phyloP scores from a whole-genome alignment of 2,888 invertebrate species.

The Scaptomyza parva region DNA sequence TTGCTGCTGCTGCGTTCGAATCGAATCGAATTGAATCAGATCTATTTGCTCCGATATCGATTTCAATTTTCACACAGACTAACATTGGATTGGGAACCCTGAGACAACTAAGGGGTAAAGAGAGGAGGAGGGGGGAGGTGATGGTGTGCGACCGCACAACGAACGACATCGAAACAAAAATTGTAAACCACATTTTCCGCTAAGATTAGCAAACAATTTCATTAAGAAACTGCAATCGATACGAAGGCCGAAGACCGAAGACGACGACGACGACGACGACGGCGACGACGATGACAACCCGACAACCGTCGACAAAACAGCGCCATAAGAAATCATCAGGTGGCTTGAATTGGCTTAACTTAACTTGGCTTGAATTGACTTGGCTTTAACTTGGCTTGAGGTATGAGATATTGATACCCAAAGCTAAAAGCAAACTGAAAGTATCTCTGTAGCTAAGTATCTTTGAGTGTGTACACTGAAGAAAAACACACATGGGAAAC shows the following conservation, averaged over 20 bases:
- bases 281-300: no score
- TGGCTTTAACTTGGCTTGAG: neutral
- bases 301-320: no score
- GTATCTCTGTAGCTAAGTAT: constrained; percentile 53
- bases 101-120: neutral
- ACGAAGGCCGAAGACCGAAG: constrained; percentile 31
- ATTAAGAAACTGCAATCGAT: constrained; percentile 78
- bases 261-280: constrained; percentile 27
- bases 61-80: constrained; percentile 61
- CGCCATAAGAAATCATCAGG: constrained; percentile 67
- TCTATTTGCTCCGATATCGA: constrained; percentile 30
- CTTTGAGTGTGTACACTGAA: neutral
- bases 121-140: neutral
- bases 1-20: no score
- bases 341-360: constrained; percentile 50
- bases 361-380: constrained; percentile 50
- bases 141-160: constrained; percentile 31
- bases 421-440: constrained; percentile 32
- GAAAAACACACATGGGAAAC: neutral
- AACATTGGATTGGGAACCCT: constrained; percentile 65
- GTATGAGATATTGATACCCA: constrained; percentile 50
- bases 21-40: constrained; percentile 12
- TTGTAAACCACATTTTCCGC: constrained; percentile 78
- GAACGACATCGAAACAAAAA: constrained; percentile 44
- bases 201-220: constrained; percentile 80